These are phyloP conservation scores for Pyrgilauda ruficollis DNA, from an alignment of 2,113 vertebrate species.

Conservation along the genomic window DNA sequence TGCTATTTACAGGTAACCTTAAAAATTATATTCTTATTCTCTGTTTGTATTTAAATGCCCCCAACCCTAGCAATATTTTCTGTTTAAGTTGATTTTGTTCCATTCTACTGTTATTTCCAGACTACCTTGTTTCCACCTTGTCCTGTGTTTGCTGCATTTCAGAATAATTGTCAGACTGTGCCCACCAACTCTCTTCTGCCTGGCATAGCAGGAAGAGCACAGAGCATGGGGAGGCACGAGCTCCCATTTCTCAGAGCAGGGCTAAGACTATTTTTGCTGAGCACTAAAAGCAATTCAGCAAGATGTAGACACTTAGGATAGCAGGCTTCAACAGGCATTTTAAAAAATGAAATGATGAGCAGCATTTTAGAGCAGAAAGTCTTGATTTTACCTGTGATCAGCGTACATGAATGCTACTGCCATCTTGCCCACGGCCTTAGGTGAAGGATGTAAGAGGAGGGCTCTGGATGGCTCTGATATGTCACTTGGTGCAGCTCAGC, in stretches of 20 bases:
- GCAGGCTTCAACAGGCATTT: background rate
- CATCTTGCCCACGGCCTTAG: background rate
- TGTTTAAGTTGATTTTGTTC: background rate
- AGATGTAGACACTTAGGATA: no score
- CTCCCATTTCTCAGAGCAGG: background rate
- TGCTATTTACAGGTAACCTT: background rate
- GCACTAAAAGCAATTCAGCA: background rate
- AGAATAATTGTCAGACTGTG: background rate
- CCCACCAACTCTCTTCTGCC: background rate
- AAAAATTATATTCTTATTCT: background rate
- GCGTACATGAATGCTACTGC: background rate
- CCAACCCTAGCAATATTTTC: background rate
- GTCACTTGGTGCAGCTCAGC: background rate
- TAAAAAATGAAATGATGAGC: background rate
- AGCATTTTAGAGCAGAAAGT: background rate
- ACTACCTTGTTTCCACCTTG: background rate
- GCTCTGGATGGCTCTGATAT: background rate
- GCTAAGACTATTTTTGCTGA: background rate
- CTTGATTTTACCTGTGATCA: background rate
- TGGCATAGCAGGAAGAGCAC: background rate
- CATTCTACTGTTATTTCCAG: background rate
- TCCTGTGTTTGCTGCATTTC: background rate
- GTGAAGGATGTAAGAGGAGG: background rate
- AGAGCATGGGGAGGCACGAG: fast-evolving
- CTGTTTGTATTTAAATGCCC: background rate